phyloP scores from a whole-genome alignment of 2,113 vertebrate genomes.

The Bujurquina vittata region DNA sequence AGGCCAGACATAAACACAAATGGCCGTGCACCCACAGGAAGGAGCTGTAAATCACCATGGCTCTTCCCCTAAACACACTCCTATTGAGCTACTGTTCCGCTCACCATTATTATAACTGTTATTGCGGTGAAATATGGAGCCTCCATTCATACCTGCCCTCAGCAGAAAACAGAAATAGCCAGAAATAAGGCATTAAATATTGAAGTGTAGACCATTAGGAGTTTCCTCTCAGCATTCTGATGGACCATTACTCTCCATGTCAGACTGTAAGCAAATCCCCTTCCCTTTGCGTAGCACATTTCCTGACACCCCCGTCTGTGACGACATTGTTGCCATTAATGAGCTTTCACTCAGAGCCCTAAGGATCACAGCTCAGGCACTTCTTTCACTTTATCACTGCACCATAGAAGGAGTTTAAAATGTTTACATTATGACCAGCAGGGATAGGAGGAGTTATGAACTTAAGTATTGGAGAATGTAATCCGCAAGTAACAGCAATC shows the following conservation, averaged over 20 bases:
- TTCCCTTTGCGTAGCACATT: slow-evolving; percentile 35
- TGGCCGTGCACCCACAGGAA: background rate
- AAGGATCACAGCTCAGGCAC: background rate
- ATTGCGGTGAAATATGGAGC: slow-evolving; percentile 56
- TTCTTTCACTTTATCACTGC: slow-evolving; percentile 16
- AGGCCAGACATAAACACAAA: background rate
- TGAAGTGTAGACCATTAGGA: slow-evolving; percentile 71
- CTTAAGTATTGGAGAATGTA: background rate
- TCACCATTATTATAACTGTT: slow-evolving; percentile 56
- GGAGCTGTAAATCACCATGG: slow-evolving; percentile 38
- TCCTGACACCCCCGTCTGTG: slow-evolving; percentile 51
- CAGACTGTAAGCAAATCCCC: slow-evolving; percentile 51
- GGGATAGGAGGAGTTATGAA: slow-evolving; percentile 4
- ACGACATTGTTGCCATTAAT: slow-evolving; percentile 54
- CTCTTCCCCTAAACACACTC: slow-evolving; percentile 34
- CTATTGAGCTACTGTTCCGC: slow-evolving; percentile 33
- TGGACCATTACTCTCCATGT: slow-evolving; percentile 68
- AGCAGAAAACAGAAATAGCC: slow-evolving; percentile 60
- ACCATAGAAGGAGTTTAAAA: background rate
- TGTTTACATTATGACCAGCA: slow-evolving; percentile 28
- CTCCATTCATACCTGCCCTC: slow-evolving; percentile 49
- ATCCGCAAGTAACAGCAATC: background rate
- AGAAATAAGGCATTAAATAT: slow-evolving; percentile 77
- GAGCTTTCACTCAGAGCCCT: slow-evolving; percentile 36
- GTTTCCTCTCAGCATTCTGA: slow-evolving; percentile 70